Evolutionary conservation across 2,888 invertebrate genomes (phyloP), one percentile per base, ranked within the genome.

Genomic region (Apodemia zela): DNA sequence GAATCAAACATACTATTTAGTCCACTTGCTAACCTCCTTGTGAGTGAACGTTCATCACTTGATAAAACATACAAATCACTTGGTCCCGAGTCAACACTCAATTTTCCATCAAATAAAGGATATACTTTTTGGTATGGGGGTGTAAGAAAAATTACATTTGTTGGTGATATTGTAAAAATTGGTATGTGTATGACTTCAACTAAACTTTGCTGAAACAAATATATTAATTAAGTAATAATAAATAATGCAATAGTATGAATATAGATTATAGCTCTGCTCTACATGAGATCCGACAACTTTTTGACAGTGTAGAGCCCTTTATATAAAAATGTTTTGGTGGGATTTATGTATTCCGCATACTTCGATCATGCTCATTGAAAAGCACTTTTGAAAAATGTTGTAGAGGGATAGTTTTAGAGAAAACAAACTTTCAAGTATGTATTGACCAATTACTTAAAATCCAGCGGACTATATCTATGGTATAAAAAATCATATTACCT

Each of bases 141-240:
- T 13, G 94, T 93, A 1, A 94, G 83, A 73, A 95, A 94, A 18
- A 95, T 75, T 63, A 91, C 82, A 73, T 93, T 92, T 60, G 93
- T 93, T 49, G 94, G 80, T 35, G 93, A 81, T 57, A 93, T 91
- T 21, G 93, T 82, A 63, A 94, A 93, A 60, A 95, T 84, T 59
- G 95, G 95, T 66, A 93, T 84, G 72, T 94, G 93, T 10, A 93
- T 85, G 35, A 94, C 90, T 78, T 94, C 94, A 6, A 93, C 93
- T 64, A 91, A 85, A 72, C 89, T 92, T 81, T 93, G 92, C 95
- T 95, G 85, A 60, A 93, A 92, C 62, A 42, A 66, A 66, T 33
- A 33, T 33, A 33, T 33, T 33, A 65, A 61, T 61, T 21, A 17
- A 63, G 38, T 25, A 47, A 45, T n/a, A 49, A 49, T 51, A 33